A percentile compares a stretch with the other conserved stretches of the same genome.
Conservation (phyloP, 2,113 vertebrate species). For the Catharus minimus region DNA sequence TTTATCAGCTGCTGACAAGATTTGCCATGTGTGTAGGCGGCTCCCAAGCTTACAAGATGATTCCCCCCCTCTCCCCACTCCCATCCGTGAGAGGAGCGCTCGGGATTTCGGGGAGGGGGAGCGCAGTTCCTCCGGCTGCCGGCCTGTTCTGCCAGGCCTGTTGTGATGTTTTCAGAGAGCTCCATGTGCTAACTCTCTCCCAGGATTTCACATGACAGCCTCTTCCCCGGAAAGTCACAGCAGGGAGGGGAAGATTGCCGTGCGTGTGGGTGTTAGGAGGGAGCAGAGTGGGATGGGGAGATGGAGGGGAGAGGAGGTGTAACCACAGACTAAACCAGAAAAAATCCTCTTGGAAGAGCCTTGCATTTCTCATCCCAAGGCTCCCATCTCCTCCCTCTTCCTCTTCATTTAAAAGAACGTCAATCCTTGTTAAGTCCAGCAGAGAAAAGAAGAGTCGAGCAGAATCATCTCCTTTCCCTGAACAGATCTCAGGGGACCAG, state of each 20-base stretch:
- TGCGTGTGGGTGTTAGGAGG: background rate
- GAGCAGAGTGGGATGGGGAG: constrained; percentile 36
- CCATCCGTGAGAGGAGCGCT: background rate
- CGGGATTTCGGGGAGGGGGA: constrained; percentile 30
- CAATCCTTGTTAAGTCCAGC: background rate
- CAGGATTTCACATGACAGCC: constrained; percentile 40
- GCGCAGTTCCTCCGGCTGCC: background rate
- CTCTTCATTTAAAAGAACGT: background rate
- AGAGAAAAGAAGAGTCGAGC: background rate
- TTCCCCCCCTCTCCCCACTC: background rate
- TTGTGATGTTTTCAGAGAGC: background rate
- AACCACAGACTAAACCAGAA: constrained; percentile 11
- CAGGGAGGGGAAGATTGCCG: constrained; percentile 29
- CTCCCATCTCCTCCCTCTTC: constrained; percentile 3
- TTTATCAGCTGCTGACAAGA: constrained; percentile 53
- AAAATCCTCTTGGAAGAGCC: background rate
- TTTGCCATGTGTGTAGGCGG: constrained; percentile 23
- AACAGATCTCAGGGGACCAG: background rate
- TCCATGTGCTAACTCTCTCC: constrained; percentile 16
- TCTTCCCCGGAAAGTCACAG: constrained; percentile 31
- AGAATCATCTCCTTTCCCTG: background rate
- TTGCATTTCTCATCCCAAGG: background rate
- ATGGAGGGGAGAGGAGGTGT: constrained; percentile 18
- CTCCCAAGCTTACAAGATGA: constrained; percentile 34
- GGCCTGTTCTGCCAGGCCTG: background rate